Base-by-base conservation (phyloP, 2,797 vertebrate species). In the Bothrops alternatus region DNA sequence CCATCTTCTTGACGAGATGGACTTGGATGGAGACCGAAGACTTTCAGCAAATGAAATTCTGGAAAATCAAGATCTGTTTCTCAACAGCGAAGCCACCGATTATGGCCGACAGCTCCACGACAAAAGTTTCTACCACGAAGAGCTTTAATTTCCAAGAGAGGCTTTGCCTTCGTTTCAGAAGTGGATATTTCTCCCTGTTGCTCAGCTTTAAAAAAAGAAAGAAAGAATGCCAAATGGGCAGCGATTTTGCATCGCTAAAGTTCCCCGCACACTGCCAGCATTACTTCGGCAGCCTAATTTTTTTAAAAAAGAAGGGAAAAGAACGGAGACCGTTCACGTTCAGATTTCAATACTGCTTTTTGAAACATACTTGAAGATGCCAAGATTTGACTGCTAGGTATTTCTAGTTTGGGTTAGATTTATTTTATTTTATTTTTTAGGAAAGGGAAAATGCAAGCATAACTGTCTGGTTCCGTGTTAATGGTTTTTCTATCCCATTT, bases 81-180 rank as follows among this genome's bases (percentile, higher is more conserved):
- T 99, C 94, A 98, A 98, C 97, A 99, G 99, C 0, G 99, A 99
- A 98, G 99, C 99, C 89, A 99, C 99, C 0, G 99, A 99, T 97
- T 99, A 99, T 2, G 99, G 99, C 93, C 97, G 99, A 90, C 99
- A 99, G 96, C 98, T 99, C 82, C 98, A 99, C 0, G 97, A 98
- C 37, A 96, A 98, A 61, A 96, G 97, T 88, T 98, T 98, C 95
- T 98, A 98, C 94, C 99, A 99, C 0, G 98, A 99, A 93, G 99
- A 99, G 96, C 98, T 99, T 50, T 99, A 98, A 95, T 89, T 65
- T 93, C 93, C 95, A 93, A 96, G 94, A 69, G 88, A 94, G 88
- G 82, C 69, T 93, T 93, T 90, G 26, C 14, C 92, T 94, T 90
- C 91, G 92, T 93, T 90, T 90, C 82, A 91, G 92, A 91, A 91